A percentile compares a stretch with the other conserved stretches of the same genome.
Conservation (phyloP, 2,113 vertebrate genomes). For the Sinosuthora webbiana region DNA sequence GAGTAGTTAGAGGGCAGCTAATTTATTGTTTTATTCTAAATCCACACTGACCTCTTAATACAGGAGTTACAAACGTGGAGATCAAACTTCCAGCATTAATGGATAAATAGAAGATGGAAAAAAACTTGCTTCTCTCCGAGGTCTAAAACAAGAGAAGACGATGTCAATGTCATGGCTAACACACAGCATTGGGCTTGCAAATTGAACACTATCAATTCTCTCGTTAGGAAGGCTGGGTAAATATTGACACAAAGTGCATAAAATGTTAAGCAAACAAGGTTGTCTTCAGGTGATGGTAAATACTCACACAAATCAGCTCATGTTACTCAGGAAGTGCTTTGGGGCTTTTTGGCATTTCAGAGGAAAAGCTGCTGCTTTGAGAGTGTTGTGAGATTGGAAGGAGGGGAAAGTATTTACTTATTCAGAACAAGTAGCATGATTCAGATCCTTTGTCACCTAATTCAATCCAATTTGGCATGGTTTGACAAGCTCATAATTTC, state of each 20-base stretch:
- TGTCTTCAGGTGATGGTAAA: slow-evolving; percentile 14
- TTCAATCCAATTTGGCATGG: slow-evolving; percentile 46
- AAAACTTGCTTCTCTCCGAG: slow-evolving; percentile 90
- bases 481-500: slow-evolving; percentile 54
- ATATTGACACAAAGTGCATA: slow-evolving; percentile 2
- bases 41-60: slow-evolving; percentile 86
- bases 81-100: slow-evolving; percentile 96
- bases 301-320: slow-evolving; percentile 36
- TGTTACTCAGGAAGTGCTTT: not conserved
- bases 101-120: slow-evolving; percentile 97
- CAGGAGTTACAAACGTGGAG: slow-evolving; percentile 92
- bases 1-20: not conserved
- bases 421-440: slow-evolving; percentile 50
- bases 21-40: slow-evolving; percentile 16
- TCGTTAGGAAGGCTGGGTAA: slow-evolving; percentile 25
- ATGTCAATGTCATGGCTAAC: not conserved
- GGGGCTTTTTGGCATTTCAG: slow-evolving; percentile 26
- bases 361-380: not conserved
- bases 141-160: slow-evolving; percentile 74
- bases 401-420: slow-evolving; percentile 14
- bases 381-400: not conserved
- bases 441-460: slow-evolving; percentile 53
- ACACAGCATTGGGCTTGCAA: not conserved
- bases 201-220: slow-evolving; percentile 36
- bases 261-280: slow-evolving; percentile 59